phyloP scores from a whole-genome alignment of 1,140 invertebrate genomes.

The Aphelinus atriplicis region DNA sequence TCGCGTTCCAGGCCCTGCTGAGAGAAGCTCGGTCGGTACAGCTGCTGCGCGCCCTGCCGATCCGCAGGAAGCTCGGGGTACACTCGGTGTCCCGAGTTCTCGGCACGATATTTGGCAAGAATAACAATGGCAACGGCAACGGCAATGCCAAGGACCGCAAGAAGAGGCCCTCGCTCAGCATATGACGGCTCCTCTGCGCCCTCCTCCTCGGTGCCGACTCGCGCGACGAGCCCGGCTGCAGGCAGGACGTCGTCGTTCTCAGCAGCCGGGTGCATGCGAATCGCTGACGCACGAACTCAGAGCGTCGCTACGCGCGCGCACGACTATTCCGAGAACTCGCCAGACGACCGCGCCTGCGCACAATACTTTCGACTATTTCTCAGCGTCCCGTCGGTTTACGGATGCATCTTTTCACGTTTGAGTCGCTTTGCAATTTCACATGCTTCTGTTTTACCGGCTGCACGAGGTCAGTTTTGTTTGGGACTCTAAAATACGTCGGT shows the following conservation, averaged over 20 bases:
- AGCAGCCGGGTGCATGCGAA: conserved; percentile 58
- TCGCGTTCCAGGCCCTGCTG: conserved; percentile 83
- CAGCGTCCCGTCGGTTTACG: too few species aligned
- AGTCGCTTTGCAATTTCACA: too few species aligned
- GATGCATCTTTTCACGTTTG: too few species aligned
- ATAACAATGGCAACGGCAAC: conserved; percentile 58
- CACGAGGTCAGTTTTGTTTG: too few species aligned
- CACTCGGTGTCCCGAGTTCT: conserved; percentile 82
- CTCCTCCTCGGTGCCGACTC: conserved; percentile 54
- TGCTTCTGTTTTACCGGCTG: too few species aligned
- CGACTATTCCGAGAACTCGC: neutral
- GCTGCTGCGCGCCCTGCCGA: conserved; percentile 75
- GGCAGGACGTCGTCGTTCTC: conserved; percentile 56
- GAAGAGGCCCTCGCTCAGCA: conserved; percentile 80
- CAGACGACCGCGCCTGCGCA: too few species aligned
- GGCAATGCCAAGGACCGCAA: conserved; percentile 70
- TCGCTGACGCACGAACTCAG: conserved; percentile 45
- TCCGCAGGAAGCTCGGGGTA: conserved; percentile 77
- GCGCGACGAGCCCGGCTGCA: conserved; percentile 54
- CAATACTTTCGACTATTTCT: too few species aligned
- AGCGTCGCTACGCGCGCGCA: neutral
- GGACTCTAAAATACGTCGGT: too few species aligned
- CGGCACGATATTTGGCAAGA: conserved; percentile 82
- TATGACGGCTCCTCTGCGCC: conserved; percentile 66
- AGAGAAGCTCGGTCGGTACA: conserved; percentile 78